phyloP scores from a whole-genome alignment of 2,113 vertebrate species.

The Puntigrus tetrazona region DNA sequence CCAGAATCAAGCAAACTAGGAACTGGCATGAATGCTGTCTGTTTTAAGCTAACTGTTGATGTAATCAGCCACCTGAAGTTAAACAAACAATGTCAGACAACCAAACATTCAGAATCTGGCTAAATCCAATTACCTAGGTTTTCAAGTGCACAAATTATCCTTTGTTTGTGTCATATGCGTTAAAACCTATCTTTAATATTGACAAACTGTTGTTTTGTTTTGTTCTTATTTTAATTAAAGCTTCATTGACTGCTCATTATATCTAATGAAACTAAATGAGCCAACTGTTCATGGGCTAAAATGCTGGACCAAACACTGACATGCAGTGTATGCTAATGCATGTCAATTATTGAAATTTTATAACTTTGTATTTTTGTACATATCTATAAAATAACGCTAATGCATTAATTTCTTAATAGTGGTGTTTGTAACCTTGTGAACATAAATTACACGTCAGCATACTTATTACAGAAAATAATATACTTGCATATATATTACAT shows the following conservation, averaged over 20 bases:
- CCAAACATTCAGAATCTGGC: background rate
- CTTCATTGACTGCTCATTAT: background rate
- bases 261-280: background rate
- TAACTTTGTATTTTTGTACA: no score
- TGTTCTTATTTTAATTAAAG: background rate
- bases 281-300: background rate
- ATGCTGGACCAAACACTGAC: background rate
- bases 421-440: no score
- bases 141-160: background rate
- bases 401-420: no score
- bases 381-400: no score
- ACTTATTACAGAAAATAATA: no score
- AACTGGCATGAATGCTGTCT: conserved; percentile 39
- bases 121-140: background rate
- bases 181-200: background rate
- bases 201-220: background rate
- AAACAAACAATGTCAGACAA: conserved; percentile 41
- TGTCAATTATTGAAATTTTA: background rate
- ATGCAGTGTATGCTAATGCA: background rate
- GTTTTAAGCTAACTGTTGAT: background rate
- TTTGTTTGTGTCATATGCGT: background rate
- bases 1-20: conserved; percentile 64
- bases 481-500: no score
- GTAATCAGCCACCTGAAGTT: background rate
- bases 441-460: no score